Conservation (phyloP, 2,797 vertebrate species). For the Melanotaenia boesemani region DNA sequence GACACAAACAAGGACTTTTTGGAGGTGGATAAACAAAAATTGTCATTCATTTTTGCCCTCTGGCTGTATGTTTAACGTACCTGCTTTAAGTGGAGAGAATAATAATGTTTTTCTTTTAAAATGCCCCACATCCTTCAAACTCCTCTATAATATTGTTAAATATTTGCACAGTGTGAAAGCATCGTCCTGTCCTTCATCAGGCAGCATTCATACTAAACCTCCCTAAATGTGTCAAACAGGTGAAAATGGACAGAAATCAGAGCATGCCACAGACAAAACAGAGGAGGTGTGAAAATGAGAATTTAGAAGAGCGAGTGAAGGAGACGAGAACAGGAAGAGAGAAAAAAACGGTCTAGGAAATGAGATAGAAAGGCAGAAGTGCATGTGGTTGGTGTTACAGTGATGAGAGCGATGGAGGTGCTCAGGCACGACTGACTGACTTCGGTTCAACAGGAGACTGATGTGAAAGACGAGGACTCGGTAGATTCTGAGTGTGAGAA, state of each 20-base stretch:
- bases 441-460: neutral
- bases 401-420: constrained; percentile 19
- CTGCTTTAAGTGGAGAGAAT: too few species aligned
- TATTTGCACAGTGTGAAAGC: neutral
- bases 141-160: neutral
- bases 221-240: neutral
- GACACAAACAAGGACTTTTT: too few species aligned
- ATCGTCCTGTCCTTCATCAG: too few species aligned
- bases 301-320: constrained; percentile 17
- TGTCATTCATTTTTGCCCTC: too few species aligned
- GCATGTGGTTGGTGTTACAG: constrained; percentile 32
- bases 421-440: constrained; percentile 7
- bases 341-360: constrained; percentile 56
- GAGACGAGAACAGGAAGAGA: constrained; percentile 63
- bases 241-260: constrained; percentile 32
- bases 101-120: too few species aligned
- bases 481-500: neutral
- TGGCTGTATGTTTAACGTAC: too few species aligned
- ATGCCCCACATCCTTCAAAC: too few species aligned
- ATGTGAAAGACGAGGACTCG: neutral
- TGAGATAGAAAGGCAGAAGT: constrained; percentile 64
- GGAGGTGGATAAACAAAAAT: too few species aligned
- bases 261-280: neutral
- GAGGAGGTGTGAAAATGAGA: constrained; percentile 31
- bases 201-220: too few species aligned